Evolutionary conservation across 2,113 vertebrate species (phyloP), one percentile per base, ranked within the genome.

Genomic region (Scomber japonicus): DNA sequence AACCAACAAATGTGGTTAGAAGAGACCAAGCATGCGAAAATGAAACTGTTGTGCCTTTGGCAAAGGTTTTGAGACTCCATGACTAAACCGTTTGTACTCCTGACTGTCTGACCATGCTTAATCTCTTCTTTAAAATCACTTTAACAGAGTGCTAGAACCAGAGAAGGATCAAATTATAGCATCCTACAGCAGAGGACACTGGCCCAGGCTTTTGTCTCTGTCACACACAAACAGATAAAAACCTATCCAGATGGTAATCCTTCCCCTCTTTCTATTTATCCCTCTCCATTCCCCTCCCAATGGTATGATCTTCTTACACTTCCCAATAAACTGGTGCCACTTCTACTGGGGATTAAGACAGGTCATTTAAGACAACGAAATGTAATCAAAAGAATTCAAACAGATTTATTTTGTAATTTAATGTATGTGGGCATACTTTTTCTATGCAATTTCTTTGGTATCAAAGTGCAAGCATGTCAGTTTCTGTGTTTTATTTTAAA

Each of bases 201-300:
- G 40, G 50, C 11, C 15, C 35, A 60, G 45, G 68, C 66, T 64
- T 65, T 69, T 76, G 71, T 75, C 17, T 78, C 24, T 51, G n/a
- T 15, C 44, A 5, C 19, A 46, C 60, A 75, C 19, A 62, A 82
- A 73, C 16, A 75, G 53, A 85, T 68, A 84, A 78, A 86, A 78
- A 15, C 35, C 53, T 48, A n/a, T 68, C 72, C 83, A 88, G 55
- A 88, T 88, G 78, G 75, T 81, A 55, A 67, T 66, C 53, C 46
- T 56, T 10, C 11, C 61, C 63, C 53, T 65, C 46, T 50, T 64
- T 71, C 57, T 17, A 81, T 79, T 35, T 56, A 55, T 51, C 54
- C 55, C 21, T 74, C 45, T 63, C 21, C 27, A 48, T 48, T 49
- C 53, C 56, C 49, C 44, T 60, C 70, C 31, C 56, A 14, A 55